These are phyloP conservation scores for Diplodus puntazzo DNA, from an alignment of 2,797 vertebrate genomes.

Conservation along the genomic window DNA sequence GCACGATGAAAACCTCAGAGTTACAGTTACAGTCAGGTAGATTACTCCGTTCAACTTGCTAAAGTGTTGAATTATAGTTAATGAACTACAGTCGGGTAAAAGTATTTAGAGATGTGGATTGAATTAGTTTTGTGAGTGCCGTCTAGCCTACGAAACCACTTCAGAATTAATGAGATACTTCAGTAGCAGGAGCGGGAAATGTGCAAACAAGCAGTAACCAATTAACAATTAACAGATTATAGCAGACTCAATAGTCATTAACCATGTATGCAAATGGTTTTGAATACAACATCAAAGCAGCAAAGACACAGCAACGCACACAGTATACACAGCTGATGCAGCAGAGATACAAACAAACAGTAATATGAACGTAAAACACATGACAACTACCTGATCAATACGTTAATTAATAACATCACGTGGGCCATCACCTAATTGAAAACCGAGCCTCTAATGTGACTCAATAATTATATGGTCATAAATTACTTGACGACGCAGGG, in stretches of 20 bases:
- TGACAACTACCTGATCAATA: constrained; percentile 1
- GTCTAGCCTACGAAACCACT: constrained; percentile 9
- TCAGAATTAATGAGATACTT: constrained; percentile 34
- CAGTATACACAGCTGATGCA: neutral
- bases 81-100: constrained; percentile 47
- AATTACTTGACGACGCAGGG: neutral
- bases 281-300: constrained; percentile 8
- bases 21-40: constrained; percentile 64
- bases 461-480: neutral
- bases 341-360: neutral
- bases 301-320: neutral
- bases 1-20: constrained; percentile 31
- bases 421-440: neutral
- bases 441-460: neutral
- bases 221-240: constrained; percentile 21
- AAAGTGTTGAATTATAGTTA: constrained; percentile 60
- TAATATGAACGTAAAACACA: neutral
- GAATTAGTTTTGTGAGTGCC: constrained; percentile 29
- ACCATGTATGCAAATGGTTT: neutral
- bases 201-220: constrained; percentile 22
- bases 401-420: neutral
- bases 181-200: constrained; percentile 10
- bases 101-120: constrained; percentile 27
- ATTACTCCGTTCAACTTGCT: constrained; percentile 59
- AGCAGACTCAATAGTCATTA: constrained; percentile 27